Evolutionary conservation across 2,797 vertebrate species (phyloP), one percentile per base, ranked within the genome.

Genomic region (Garrulus glandarius): DNA sequence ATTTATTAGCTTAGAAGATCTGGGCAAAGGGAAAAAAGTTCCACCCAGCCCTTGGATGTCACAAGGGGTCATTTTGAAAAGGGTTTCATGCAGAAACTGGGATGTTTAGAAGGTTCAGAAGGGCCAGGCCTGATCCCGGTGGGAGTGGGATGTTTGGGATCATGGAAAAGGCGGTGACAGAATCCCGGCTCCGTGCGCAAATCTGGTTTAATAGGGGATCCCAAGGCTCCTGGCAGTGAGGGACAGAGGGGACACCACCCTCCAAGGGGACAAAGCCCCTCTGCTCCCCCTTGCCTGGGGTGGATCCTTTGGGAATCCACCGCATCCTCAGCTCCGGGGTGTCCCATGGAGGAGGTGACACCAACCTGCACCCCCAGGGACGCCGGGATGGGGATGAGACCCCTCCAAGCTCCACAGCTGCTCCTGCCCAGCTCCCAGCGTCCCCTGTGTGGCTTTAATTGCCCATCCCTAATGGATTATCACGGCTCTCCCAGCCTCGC

Each of bases 1-100:
- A 92, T 96, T 95, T 92, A 89, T 96, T 96, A 93, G 91, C 93
- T 87, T 79, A 84, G 93, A 91, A 91, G 91, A 69, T 71, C 64
- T 63, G 71, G 26, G 29, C 22, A 55, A 72, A 30, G 64, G 52
- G 26, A 49, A 32, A 52, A 11, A 61, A 60, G 44, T 75, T 83
- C 24, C 17, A 10, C 41, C 82, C 52, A 16, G 32, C 44, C 65
- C 53, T 1, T 43, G 41, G 70, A 57, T 30, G 23, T 59, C 60
- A 71, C 53, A 21, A 68, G 12, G 63, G 84, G 75, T 92, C 46
- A 53, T 60, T 75, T 50, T 41, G 17, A 8, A 32, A 57, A 85
- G 41, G 37, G 39, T 30, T 83, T 85, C 68, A 8, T n/a, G 6
- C 30, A 44, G 26, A 17, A 60, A 34, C 1, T 3, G 30, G 1